These are phyloP conservation scores for Forbesichthys papilliferus DNA, from an alignment of 2,113 vertebrate species.

Conservation along the genomic window DNA sequence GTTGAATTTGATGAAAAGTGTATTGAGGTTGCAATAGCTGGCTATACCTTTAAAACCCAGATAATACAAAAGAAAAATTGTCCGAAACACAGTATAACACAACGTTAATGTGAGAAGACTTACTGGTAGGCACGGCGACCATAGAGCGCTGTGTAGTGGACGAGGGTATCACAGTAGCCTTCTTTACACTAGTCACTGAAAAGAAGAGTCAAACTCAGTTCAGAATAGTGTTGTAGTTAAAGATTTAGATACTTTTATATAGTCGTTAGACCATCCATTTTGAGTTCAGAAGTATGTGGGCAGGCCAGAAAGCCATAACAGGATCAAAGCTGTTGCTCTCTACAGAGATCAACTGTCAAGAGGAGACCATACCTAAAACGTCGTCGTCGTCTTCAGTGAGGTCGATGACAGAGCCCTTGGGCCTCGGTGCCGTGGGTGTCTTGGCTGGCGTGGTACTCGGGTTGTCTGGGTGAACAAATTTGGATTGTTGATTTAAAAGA, in stretches of 20 bases:
- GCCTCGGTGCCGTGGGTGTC: constrained; percentile 46
- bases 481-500: too few relatives aligned
- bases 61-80: background rate
- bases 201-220: constrained; percentile 12
- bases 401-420: constrained; percentile 79
- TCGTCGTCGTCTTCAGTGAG: constrained; percentile 82
- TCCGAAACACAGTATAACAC: background rate
- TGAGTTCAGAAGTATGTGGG: too few relatives aligned
- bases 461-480: constrained; percentile 63
- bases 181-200: constrained; percentile 78
- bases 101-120: constrained; percentile 21
- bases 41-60: background rate
- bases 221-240: background rate
- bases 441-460: constrained; percentile 60
- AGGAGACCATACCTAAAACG: constrained; percentile 69
- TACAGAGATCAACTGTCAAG: background rate
- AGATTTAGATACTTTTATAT: background rate
- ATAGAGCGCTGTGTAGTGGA: constrained; percentile 55
- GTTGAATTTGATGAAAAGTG: too few relatives aligned
- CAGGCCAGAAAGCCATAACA: background rate
- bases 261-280: too few relatives aligned
- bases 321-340: too few relatives aligned
- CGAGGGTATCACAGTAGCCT: constrained; percentile 42
- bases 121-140: constrained; percentile 66
- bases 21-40: too few relatives aligned